phyloP scores from a whole-genome alignment of 2,888 invertebrate species.

The Amiota communis region DNA sequence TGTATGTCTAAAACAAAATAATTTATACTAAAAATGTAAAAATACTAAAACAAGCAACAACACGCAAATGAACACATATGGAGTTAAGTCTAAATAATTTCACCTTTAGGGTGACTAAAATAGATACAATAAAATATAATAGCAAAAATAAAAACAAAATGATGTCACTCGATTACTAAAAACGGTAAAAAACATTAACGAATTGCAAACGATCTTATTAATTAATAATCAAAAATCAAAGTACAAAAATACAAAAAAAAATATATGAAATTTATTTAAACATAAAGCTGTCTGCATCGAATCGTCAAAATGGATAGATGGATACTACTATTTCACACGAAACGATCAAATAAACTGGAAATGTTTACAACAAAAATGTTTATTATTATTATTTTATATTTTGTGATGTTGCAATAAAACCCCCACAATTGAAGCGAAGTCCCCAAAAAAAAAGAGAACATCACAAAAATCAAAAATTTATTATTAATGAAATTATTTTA shows the following conservation, averaged over 20 bases:
- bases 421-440: slow-evolving; percentile 6
- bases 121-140: slow-evolving; percentile 1
- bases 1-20: neutral
- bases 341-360: no score
- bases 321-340: neutral
- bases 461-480: neutral
- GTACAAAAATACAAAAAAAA: no score
- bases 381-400: no score
- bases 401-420: neutral
- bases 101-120: slow-evolving; percentile 21
- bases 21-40: neutral
- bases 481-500: neutral
- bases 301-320: neutral
- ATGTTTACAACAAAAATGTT: no score
- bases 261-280: neutral
- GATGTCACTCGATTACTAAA: slow-evolving; percentile 1
- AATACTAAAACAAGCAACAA: neutral
- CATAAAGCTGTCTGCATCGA: neutral
- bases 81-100: neutral
- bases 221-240: slow-evolving; percentile 5
- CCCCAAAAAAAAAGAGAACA: neutral
- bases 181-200: neutral
- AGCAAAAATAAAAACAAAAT: slow-evolving; percentile 20
- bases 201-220: neutral
- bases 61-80: neutral